Evolutionary conservation across 2,888 invertebrate genomes (phyloP).

Genomic region (Phania funesta): DNA sequence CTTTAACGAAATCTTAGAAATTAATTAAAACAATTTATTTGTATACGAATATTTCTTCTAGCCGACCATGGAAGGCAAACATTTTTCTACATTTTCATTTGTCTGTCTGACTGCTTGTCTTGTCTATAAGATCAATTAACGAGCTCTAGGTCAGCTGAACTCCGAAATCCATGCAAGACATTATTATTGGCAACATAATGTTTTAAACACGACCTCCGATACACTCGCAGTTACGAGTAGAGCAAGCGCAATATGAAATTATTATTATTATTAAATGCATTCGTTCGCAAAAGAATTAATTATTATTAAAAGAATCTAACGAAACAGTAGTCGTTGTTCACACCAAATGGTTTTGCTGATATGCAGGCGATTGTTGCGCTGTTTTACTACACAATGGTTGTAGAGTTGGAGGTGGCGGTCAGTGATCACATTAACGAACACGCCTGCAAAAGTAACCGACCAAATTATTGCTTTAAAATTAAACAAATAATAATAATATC

Average conservation of each 20-base stretch:
- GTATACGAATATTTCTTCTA: not conserved
- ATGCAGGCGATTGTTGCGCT: slow-evolving; percentile 22
- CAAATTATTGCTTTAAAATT: slow-evolving; percentile 28
- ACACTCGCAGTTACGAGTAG: not conserved
- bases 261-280: not conserved
- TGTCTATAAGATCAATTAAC: slow-evolving; percentile 58
- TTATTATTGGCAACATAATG: slow-evolving; percentile 46
- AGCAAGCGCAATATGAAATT: not conserved
- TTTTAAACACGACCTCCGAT: slow-evolving; percentile 50
- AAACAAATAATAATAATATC: slow-evolving; percentile 13
- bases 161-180: slow-evolving; percentile 27
- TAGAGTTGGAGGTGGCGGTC: slow-evolving; percentile 56
- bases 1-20: slow-evolving; percentile 29
- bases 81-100: slow-evolving; percentile 4
- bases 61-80: not conserved
- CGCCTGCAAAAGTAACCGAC: slow-evolving; percentile 44
- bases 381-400: not conserved
- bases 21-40: slow-evolving; percentile 51
- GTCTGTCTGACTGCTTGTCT: not conserved
- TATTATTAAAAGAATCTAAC: slow-evolving; percentile 32
- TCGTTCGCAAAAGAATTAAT: slow-evolving; percentile 40
- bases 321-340: slow-evolving; percentile 60
- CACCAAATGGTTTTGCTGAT: slow-evolving; percentile 44
- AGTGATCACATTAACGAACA: slow-evolving; percentile 61
- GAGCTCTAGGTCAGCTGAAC: slow-evolving; percentile 58